Evolutionary conservation across 2,797 vertebrate species (phyloP).

Genomic region (Lacerta agilis): DNA sequence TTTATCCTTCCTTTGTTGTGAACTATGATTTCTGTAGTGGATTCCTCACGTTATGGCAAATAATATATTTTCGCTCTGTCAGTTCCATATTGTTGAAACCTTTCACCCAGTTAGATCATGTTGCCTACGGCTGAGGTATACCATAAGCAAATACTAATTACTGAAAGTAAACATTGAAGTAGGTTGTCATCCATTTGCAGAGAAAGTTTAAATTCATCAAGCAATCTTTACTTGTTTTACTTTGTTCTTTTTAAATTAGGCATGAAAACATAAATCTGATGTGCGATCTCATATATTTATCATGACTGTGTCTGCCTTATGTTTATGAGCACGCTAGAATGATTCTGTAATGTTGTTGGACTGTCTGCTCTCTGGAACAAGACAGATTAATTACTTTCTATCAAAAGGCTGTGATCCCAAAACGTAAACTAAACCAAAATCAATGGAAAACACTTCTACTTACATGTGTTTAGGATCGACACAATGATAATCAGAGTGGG

Average conservation of each 20-base stretch:
- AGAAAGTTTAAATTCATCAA: neutral
- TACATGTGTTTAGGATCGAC: neutral
- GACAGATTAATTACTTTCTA: neutral
- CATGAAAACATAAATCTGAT: constrained; percentile 1
- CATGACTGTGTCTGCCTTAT: neutral
- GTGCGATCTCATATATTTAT: neutral
- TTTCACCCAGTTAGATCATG: neutral
- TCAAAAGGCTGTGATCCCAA: neutral
- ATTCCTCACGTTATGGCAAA: neutral
- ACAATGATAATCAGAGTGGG: neutral
- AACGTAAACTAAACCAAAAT: neutral
- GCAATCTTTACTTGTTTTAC: neutral
- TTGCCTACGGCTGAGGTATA: neutral
- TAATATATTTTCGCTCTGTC: neutral
- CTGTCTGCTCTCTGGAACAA: neutral
- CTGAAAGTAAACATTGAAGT: neutral
- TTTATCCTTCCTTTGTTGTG: neutral
- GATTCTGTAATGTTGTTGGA: neutral
- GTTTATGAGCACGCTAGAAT: neutral
- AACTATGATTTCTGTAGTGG: neutral
- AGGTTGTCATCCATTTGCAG: neutral
- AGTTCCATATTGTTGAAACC: neutral
- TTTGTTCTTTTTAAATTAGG: constrained; percentile 5
- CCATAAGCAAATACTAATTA: neutral
- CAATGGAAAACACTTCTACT: neutral